These are phyloP conservation scores for Napeogenes sylphis DNA, from an alignment of 2,888 invertebrate species.

Conservation along the genomic window DNA sequence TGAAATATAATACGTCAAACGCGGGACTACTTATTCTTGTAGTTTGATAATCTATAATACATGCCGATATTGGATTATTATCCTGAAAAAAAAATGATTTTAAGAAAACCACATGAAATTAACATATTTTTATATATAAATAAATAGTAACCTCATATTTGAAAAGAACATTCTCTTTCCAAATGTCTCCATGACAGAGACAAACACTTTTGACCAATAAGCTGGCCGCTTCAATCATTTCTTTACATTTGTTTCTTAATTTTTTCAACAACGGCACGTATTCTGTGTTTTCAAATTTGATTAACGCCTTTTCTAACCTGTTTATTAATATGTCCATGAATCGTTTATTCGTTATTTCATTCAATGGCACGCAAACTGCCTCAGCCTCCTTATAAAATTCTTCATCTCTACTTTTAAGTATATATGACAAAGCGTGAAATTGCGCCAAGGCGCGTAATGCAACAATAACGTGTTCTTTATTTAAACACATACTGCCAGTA, in stretches of 20 bases:
- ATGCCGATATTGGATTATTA: conserved; percentile 48
- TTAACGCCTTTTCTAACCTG: conserved; percentile 55
- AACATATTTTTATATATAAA: conserved; percentile 3
- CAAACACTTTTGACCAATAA: conserved; percentile 44
- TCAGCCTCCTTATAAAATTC: conserved; percentile 43
- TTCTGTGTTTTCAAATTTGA: conserved; percentile 46
- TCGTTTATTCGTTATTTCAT: conserved; percentile 48
- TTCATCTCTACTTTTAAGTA: conserved; percentile 42
- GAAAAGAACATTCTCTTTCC: conserved; percentile 70
- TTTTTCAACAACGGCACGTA: conserved; percentile 45
- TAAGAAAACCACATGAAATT: background rate
- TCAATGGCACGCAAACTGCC: conserved; percentile 52
- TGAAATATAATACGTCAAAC: conserved; percentile 59
- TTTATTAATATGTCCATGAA: conserved; percentile 57
- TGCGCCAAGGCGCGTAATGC: conserved; percentile 55
- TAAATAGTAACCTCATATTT: conserved; percentile 53
- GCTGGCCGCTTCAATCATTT: conserved; percentile 41
- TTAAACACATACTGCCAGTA: conserved; percentile 46
- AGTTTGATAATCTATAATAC: conserved; percentile 68
- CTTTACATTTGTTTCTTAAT: conserved; percentile 45
- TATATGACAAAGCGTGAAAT: conserved; percentile 62
- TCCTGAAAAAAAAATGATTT: conserved; percentile 44
- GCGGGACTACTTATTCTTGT: conserved; percentile 57
- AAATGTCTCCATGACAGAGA: conserved; percentile 68
- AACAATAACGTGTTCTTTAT: conserved; percentile 50